phyloP scores from a whole-genome alignment of 2,797 vertebrate species.

The Lacerta viridis region DNA sequence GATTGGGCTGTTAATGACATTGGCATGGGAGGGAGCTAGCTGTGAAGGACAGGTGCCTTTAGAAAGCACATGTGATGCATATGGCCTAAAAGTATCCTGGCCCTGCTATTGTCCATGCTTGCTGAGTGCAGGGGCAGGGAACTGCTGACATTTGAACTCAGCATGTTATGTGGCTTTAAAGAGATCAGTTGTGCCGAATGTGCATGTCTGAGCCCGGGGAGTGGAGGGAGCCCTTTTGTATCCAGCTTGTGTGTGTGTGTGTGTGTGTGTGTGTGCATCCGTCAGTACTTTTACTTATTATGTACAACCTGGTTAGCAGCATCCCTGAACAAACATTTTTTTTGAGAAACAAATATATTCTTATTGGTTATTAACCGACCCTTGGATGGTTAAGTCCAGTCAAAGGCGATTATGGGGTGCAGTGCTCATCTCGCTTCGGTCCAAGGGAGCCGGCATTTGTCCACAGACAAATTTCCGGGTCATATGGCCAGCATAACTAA shows the following conservation, averaged over 20 bases:
- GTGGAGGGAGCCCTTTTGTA: neutral
- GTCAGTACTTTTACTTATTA: no score
- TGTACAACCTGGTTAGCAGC: neutral
- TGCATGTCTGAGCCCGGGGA: neutral
- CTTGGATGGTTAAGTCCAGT: no score
- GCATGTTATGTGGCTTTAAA: neutral
- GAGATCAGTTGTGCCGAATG: neutral
- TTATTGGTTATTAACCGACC: no score
- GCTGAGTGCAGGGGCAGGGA: neutral
- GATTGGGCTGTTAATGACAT: no score
- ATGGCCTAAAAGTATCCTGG: neutral
- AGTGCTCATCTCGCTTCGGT: no score
- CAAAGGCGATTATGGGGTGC: no score
- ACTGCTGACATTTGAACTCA: neutral
- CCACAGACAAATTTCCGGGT: no score
- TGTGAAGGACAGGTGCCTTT: neutral
- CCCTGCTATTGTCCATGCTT: neutral
- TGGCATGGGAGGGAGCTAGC: neutral
- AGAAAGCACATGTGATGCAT: neutral
- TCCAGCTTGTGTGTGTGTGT: neutral
- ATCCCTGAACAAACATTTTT: neutral
- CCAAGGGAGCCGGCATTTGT: no score
- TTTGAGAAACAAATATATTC: neutral
- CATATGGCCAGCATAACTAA: no score
- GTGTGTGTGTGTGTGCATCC: no score